Conservation (phyloP, 2,113 vertebrate species). For the Strigops habroptila region DNA sequence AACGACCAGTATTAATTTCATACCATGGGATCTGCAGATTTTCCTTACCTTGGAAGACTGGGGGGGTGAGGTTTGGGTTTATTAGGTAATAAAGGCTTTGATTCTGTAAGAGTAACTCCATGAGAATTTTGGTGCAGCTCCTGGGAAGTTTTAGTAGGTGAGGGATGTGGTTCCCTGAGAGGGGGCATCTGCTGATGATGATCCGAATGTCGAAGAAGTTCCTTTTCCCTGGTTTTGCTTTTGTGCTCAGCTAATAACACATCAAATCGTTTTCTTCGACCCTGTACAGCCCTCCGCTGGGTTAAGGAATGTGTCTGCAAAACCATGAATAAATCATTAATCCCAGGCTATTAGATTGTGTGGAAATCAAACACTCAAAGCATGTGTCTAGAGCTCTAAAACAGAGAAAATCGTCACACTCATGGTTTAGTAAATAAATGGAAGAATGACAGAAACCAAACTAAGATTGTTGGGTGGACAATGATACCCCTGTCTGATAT, state of each 20-base stretch:
- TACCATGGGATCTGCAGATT: not conserved
- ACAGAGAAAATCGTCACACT: not conserved
- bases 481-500: not conserved
- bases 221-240: constrained; percentile 94
- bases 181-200: constrained; percentile 88
- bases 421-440: not conserved
- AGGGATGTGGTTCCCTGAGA: constrained; percentile 97
- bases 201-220: constrained; percentile 86
- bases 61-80: constrained; percentile 94
- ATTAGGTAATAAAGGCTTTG: constrained; percentile 87
- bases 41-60: constrained; percentile 94
- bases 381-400: not conserved
- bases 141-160: constrained; percentile 83
- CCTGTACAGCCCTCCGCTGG: constrained; percentile 96
- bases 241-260: constrained; percentile 96
- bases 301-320: constrained; percentile 99
- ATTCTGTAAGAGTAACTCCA: constrained; percentile 83
- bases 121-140: constrained; percentile 88
- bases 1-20: not conserved
- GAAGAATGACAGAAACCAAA: not conserved
- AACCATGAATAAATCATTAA: constrained; percentile 50
- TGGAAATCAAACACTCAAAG: constrained; percentile 6
- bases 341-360: not conserved
- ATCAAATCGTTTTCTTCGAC: constrained; percentile 97
- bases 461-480: not conserved